phyloP scores from a whole-genome alignment of 2,888 invertebrate species.

The Zygaena filipendulae region DNA sequence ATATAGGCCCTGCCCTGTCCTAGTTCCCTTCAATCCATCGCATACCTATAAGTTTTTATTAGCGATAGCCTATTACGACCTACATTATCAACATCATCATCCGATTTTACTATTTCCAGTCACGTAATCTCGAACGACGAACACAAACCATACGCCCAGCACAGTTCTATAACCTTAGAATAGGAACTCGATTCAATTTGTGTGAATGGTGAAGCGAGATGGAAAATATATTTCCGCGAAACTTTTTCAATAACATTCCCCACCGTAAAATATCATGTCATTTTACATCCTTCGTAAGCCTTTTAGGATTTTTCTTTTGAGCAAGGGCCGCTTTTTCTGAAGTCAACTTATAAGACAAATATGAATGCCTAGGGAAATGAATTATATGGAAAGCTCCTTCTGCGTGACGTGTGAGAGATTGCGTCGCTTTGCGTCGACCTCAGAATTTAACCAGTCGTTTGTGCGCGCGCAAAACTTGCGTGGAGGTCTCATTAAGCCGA shows the following conservation, averaged over 20 bases:
- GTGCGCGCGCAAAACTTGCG: conserved; percentile 59
- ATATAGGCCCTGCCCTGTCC: conserved; percentile 58
- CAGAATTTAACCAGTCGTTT: conserved; percentile 64
- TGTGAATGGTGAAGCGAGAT: conserved; percentile 31
- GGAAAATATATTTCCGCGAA: conserved; percentile 28
- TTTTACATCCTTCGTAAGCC: conserved; percentile 28
- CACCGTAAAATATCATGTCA: conserved; percentile 33
- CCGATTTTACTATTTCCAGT: conserved; percentile 68
- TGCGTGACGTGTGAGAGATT: conserved; percentile 62
- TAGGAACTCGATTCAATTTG: conserved; percentile 34
- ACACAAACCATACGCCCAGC: conserved; percentile 49
- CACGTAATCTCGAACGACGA: conserved; percentile 63
- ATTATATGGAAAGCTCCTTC: conserved; percentile 62
- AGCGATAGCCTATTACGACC: conserved; percentile 66
- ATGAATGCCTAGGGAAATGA: conserved; percentile 66
- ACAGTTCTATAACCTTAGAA: conserved; percentile 24
- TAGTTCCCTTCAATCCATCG: conserved; percentile 65
- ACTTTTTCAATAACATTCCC: conserved; percentile 40
- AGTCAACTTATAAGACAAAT: conserved; percentile 61
- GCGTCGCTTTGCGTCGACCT: conserved; percentile 64
- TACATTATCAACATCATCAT: conserved; percentile 69
- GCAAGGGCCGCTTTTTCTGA: conserved; percentile 22
- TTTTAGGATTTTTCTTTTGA: conserved; percentile 24
- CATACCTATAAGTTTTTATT: conserved; percentile 69
- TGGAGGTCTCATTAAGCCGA: conserved; percentile 66